Base-by-base conservation (phyloP, 2,113 vertebrate genomes). In the Sterrhoptilus dennistouni region DNA sequence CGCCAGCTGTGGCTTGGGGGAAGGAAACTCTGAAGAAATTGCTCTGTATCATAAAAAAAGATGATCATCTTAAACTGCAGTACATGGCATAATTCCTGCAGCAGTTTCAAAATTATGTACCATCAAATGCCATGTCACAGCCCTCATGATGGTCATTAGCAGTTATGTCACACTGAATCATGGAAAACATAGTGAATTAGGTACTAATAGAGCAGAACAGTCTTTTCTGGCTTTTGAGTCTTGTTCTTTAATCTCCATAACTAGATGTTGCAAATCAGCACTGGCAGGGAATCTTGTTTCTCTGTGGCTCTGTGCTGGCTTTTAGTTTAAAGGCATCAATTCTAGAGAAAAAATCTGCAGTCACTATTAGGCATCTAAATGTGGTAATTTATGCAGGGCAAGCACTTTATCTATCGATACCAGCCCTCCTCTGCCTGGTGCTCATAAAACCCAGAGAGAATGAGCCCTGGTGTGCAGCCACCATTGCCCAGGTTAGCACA, bases 131-230 rank as follows among this genome's bases (percentile, higher is more conserved):
- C 60, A 33, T 52, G 72, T 90, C 80, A 77, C 2, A 0, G 92
- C 47, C 44, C 72, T 90, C 52, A 77, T 88, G 66, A 81, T 70
- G 64, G 54, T 83, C 80, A 63, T 92, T 90, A 95, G 83, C 88
- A 87, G 49, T 92, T 83, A 65, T 83, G 94, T 95, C 89, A 80
- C 76, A 86, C 1, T 52, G 79, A 66, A 69, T 88, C 75, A 83
- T 1, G 12, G 85, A 69, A 96, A 92, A 83, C 68, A 59, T 9
- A 15, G 35, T 42, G 64, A 90, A 93, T 70, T 86, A 72, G 40
- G 17, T 89, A 35, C 63, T 90, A 84, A 87, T 44, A 61, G 83
- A 87, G 91, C 95, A 92, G 95, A 92, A 82, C 53, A 71, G 23
- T 81, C 28, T 83, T 19, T 64, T 57, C 57, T 81, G 64, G 31